Conservation (phyloP, 2,888 invertebrate species). For the Myopa testacea region DNA sequence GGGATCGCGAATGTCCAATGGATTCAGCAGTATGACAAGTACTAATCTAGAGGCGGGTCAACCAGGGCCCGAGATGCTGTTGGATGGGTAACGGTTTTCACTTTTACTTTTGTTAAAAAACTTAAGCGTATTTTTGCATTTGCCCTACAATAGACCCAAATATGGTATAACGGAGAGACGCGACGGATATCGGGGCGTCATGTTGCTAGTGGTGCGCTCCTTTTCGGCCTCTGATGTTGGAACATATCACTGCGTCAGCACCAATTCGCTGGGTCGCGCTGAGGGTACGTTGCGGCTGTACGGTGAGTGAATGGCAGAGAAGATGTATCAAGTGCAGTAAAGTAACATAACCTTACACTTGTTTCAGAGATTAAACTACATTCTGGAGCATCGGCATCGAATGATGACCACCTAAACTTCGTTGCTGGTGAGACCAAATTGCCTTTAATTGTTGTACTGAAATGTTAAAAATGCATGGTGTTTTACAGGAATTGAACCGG, state of each 20-base stretch:
- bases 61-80: slow-evolving; percentile 76
- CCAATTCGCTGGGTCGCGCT: slow-evolving; percentile 76
- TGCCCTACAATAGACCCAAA: slow-evolving; percentile 60
- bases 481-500: slow-evolving; percentile 54
- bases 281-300: slow-evolving; percentile 76
- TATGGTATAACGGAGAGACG: slow-evolving; percentile 68
- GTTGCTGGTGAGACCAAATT: slow-evolving; percentile 56
- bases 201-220: slow-evolving; percentile 67
- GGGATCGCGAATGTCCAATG: slow-evolving; percentile 65
- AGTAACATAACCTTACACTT: background rate
- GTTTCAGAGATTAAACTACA: slow-evolving; percentile 68
- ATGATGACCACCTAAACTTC: slow-evolving; percentile 67
- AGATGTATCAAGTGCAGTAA: background rate
- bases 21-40: slow-evolving; percentile 59
- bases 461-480: background rate
- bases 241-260: slow-evolving; percentile 81
- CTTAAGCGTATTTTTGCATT: background rate
- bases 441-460: too few relatives aligned
- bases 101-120: background rate
- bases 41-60: slow-evolving; percentile 64
- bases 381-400: slow-evolving; percentile 63
- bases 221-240: slow-evolving; percentile 75
- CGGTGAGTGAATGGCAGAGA: slow-evolving; percentile 65
- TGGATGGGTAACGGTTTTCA: slow-evolving; percentile 77
- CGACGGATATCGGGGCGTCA: slow-evolving; percentile 67